These are phyloP conservation scores for Albula goreensis DNA, from an alignment of 2,113 vertebrate genomes.

Conservation along the genomic window DNA sequence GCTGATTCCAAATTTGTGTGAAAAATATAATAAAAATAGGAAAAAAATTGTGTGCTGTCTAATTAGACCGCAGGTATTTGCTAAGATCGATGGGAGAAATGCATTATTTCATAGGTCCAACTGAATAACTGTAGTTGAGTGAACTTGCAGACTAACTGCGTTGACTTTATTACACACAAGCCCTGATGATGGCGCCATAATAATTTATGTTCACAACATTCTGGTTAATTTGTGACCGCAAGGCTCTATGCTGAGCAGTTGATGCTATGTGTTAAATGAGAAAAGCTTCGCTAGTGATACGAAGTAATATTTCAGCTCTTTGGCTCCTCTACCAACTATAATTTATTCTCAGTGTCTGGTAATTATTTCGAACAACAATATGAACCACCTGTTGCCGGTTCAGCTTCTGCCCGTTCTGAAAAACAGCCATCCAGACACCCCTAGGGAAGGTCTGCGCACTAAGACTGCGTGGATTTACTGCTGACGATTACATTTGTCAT, in stretches of 20 bases:
- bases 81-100: too few species aligned
- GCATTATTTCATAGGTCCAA: too few species aligned
- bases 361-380: not conserved
- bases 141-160: not conserved
- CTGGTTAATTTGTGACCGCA: not conserved
- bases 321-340: not conserved
- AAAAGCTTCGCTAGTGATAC: not conserved
- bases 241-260: not conserved
- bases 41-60: too few species aligned
- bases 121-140: too few species aligned
- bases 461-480: not conserved
- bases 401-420: not conserved
- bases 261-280: not conserved
- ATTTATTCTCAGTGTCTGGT: not conserved
- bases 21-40: too few species aligned
- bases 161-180: not conserved
- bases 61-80: too few species aligned
- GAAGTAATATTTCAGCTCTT: not conserved
- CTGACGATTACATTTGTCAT: not conserved
- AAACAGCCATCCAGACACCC: not conserved
- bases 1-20: too few species aligned
- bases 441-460: not conserved
- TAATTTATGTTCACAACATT: not conserved
- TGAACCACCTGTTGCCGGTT: not conserved
- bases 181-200: not conserved